Evolutionary conservation across 2,797 vertebrate species (phyloP).

Genomic region (Gadopsis bispinosus): DNA sequence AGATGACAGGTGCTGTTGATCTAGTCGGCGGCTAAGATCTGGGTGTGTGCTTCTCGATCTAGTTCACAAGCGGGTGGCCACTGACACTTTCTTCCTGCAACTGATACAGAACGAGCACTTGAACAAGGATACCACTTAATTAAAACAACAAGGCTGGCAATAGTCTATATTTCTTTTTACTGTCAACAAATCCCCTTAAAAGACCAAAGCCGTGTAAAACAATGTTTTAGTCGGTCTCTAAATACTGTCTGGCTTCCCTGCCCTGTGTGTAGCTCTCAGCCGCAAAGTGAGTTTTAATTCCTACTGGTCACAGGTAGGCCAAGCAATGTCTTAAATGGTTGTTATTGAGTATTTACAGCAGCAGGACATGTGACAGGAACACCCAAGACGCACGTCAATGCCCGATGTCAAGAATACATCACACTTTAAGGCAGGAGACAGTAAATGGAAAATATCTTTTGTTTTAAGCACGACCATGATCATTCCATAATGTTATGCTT

Average conservation of each 20-base stretch:
- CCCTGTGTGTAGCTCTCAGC: neutral
- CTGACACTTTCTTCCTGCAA: constrained; percentile 19
- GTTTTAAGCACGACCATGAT: neutral
- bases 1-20: constrained; percentile 61
- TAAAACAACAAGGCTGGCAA: neutral
- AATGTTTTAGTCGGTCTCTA: neutral
- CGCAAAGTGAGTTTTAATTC: neutral
- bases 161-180: neutral
- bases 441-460: too few species aligned
- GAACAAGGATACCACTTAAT: neutral
- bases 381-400: too few species aligned
- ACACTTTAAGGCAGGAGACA: neutral
- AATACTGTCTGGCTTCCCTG: neutral
- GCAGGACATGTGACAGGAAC: too few species aligned
- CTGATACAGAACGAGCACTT: neutral
- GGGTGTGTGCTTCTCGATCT: constrained; percentile 36
- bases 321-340: too few species aligned
- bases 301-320: too few species aligned
- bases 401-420: neutral
- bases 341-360: too few species aligned
- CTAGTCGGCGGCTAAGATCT: constrained; percentile 37
- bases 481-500: neutral
- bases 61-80: constrained; percentile 41
- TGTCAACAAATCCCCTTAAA: neutral
- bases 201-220: neutral